Percentiles rank a stretch among this genome's conserved stretches.
These are phyloP conservation scores for Aphaenogaster floridana DNA, from an alignment of 1,140 invertebrate species.

Conservation along the genomic window DNA sequence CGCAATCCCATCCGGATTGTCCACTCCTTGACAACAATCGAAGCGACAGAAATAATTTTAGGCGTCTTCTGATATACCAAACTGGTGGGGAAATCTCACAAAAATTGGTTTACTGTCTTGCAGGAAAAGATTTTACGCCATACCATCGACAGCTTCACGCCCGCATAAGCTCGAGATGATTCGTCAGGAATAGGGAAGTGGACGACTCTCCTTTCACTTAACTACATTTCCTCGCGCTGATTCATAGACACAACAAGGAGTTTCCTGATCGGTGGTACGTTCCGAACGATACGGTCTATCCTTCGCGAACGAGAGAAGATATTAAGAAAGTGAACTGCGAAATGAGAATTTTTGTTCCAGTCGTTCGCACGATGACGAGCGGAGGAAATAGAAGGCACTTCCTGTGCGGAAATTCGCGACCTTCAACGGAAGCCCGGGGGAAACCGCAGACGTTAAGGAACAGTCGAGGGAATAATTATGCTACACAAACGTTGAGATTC, in stretches of 20 bases:
- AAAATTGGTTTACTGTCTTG: background rate
- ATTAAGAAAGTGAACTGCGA: slow-evolving; percentile 20
- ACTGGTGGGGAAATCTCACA: background rate
- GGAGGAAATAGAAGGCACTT: slow-evolving; percentile 49
- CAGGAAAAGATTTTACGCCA: background rate
- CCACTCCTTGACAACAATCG: background rate
- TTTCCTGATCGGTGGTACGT: background rate
- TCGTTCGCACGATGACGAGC: slow-evolving; percentile 29
- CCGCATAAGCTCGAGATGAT: background rate
- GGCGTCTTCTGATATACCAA: too few species aligned
- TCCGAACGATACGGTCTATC: background rate
- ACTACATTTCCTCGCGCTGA: slow-evolving; percentile 33
- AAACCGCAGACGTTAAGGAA: slow-evolving; percentile 48
- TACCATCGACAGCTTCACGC: background rate
- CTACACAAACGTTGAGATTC: background rate
- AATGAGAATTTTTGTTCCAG: slow-evolving; percentile 26
- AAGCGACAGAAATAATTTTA: background rate
- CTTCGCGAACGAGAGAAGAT: background rate
- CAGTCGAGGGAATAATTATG: slow-evolving; percentile 31
- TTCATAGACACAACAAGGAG: background rate
- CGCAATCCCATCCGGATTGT: background rate
- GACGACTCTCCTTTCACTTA: slow-evolving; percentile 60
- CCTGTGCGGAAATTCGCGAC: slow-evolving; percentile 69
- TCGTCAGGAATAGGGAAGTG: background rate
- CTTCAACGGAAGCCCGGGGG: slow-evolving; percentile 65